Percentiles rank a stretch among this genome's conserved stretches.
Conservation (phyloP, 2,797 vertebrate species). For the Microchirus variegatus region DNA sequence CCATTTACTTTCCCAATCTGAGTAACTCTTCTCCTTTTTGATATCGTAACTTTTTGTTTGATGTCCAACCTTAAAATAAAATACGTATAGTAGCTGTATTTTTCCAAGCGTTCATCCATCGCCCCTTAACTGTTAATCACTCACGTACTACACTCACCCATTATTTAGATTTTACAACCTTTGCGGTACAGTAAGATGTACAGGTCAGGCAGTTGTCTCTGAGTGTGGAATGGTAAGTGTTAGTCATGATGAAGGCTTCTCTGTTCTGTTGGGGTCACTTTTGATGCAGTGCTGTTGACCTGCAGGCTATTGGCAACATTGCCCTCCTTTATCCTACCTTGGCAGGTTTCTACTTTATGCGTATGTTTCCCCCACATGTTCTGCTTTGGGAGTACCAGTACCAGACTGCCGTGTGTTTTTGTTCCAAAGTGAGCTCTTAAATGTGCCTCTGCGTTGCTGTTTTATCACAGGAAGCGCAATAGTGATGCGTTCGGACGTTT, state of each 20-base stretch:
- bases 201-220: neutral
- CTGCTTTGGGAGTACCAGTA: constrained; percentile 54
- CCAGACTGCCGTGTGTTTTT: constrained; percentile 40
- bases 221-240: neutral
- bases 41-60: constrained; percentile 16
- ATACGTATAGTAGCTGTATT: neutral
- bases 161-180: neutral
- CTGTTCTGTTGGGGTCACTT: neutral
- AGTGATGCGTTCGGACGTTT: neutral
- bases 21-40: neutral
- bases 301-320: constrained; percentile 45
- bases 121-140: neutral
- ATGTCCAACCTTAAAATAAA: constrained; percentile 3
- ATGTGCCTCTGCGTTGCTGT: constrained; percentile 50
- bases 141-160: neutral
- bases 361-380: constrained; percentile 58
- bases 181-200: neutral
- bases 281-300: constrained; percentile 26
- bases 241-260: neutral
- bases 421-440: constrained; percentile 49
- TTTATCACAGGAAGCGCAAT: constrained; percentile 41
- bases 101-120: neutral
- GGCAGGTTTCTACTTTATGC: constrained; percentile 33
- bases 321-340: constrained; percentile 38
- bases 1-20: neutral